Evolutionary conservation across 2,888 invertebrate genomes (phyloP).

Genomic region (Ischnus inquisitorius): DNA sequence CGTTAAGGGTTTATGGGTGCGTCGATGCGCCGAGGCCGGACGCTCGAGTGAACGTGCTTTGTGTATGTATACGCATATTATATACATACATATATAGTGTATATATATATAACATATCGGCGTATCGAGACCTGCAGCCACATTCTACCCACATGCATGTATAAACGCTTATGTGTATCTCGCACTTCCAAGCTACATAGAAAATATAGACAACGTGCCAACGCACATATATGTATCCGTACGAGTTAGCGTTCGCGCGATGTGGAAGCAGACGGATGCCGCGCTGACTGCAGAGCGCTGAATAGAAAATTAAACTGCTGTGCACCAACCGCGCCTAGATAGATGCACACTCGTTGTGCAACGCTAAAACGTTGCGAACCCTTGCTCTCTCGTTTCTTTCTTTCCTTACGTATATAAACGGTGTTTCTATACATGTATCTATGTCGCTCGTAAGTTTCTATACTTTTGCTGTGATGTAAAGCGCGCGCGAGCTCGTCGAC

Average conservation of each 20-base stretch:
- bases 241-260: not conserved
- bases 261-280: slow-evolving; percentile 54
- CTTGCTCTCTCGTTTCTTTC: slow-evolving; percentile 12
- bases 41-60: slow-evolving; percentile 63
- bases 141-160: too few relatives aligned
- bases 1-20: slow-evolving; percentile 55
- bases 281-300: slow-evolving; percentile 61
- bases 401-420: not conserved
- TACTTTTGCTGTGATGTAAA: not conserved
- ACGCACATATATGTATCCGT: slow-evolving; percentile 2
- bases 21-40: slow-evolving; percentile 62
- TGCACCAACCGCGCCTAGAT: slow-evolving; percentile 75
- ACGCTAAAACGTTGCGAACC: slow-evolving; percentile 66
- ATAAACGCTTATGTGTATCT: not conserved
- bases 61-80: slow-evolving; percentile 45
- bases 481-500: not conserved
- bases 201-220: slow-evolving; percentile 20
- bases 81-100: slow-evolving; percentile 6
- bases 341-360: slow-evolving; percentile 77
- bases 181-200: slow-evolving; percentile 9
- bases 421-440: not conserved
- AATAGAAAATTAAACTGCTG: slow-evolving; percentile 77
- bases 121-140: too few relatives aligned
- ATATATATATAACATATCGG: slow-evolving; percentile 20
- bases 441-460: not conserved